Conservation (phyloP, 2,888 invertebrate genomes). For the Vesta saturnalis region DNA sequence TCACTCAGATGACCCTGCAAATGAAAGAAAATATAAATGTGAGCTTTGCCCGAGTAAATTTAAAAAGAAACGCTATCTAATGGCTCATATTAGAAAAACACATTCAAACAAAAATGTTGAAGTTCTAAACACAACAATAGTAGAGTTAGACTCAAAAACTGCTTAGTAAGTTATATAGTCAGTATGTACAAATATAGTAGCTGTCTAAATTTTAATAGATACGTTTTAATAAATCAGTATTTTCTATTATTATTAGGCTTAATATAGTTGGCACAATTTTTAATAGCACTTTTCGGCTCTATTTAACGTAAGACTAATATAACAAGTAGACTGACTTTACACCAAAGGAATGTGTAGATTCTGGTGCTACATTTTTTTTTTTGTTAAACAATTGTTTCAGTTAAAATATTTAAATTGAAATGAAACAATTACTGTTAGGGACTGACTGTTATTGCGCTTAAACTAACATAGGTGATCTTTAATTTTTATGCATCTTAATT, state of each 20-base stretch:
- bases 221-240: too few species aligned
- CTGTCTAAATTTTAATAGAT: not conserved
- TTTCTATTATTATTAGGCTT: too few species aligned
- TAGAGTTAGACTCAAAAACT: conserved; percentile 22
- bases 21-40: conserved; percentile 35
- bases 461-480: not conserved
- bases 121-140: conserved; percentile 16
- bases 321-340: too few species aligned
- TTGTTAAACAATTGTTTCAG: not conserved
- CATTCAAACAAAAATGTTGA: conserved; percentile 29
- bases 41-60: conserved; percentile 37
- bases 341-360: too few species aligned
- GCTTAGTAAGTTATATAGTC: conserved; percentile 21
- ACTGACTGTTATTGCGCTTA: not conserved
- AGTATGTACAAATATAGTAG: conserved; percentile 19
- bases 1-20: conserved; percentile 16
- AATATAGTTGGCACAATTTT: too few species aligned
- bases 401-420: too few species aligned
- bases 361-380: too few species aligned
- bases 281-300: too few species aligned
- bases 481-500: not conserved
- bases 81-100: conserved; percentile 31
- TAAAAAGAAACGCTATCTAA: conserved; percentile 37
- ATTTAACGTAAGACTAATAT: too few species aligned
- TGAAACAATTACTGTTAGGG: too few species aligned